Evolutionary conservation across 2,888 invertebrate species (phyloP).

Genomic region (Gari tellinella): DNA sequence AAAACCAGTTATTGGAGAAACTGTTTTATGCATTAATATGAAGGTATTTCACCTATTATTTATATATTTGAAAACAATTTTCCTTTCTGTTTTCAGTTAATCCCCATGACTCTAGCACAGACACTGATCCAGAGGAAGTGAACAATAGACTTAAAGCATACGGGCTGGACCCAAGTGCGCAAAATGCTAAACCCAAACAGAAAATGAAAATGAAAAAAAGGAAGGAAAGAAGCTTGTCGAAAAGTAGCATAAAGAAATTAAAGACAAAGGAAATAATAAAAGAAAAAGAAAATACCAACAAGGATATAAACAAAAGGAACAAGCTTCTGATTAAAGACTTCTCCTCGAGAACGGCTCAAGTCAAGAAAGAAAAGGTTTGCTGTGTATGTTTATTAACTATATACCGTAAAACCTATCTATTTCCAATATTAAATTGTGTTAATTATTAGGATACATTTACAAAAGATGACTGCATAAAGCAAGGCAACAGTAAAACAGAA

Average conservation of each 20-base stretch:
- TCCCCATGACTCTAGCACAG: constrained; percentile 81
- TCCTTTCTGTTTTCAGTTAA: constrained; percentile 35
- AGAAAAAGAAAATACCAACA: constrained; percentile 75
- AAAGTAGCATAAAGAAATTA: constrained; percentile 65
- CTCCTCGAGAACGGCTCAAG: constrained; percentile 49
- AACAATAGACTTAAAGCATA: constrained; percentile 70
- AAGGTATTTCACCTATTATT: no score
- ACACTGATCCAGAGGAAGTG: constrained; percentile 83
- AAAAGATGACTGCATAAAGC: no score
- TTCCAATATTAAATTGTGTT: no score
- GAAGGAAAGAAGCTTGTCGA: constrained; percentile 70
- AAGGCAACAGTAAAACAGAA: no score
- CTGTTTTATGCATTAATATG: no score
- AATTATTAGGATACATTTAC: no score
- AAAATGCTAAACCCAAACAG: constrained; percentile 57
- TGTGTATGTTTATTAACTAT: no score
- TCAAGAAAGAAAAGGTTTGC: constrained; percentile 58
- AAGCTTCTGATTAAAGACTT: constrained; percentile 53
- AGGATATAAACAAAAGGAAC: constrained; percentile 80
- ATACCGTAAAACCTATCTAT: no score
- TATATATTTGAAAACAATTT: no score
- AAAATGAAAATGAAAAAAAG: constrained; percentile 67
- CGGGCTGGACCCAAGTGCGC: constrained; percentile 31
- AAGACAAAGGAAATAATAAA: constrained; percentile 82
- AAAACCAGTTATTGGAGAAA: no score